Conservation (phyloP, 2,113 vertebrate species). For the Origma solitaria region DNA sequence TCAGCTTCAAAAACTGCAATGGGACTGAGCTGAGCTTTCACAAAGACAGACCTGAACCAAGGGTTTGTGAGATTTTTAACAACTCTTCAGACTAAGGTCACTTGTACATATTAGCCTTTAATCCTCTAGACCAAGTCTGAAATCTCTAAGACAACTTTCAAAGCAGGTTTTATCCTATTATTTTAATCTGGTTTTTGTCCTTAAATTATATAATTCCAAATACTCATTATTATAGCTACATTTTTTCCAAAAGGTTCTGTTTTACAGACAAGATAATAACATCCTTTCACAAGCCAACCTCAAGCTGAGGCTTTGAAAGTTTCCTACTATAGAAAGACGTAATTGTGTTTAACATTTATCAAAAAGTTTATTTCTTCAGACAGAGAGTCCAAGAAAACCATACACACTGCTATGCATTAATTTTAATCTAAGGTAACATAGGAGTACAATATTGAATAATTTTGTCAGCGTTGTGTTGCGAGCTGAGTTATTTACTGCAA, state of each 20-base stretch:
- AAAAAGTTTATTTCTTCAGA: background rate
- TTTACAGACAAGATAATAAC: background rate
- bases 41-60: background rate
- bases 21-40: background rate
- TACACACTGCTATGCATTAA: background rate
- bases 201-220: background rate
- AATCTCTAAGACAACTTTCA: background rate
- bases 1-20: background rate
- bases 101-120: background rate
- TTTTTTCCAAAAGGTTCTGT: background rate
- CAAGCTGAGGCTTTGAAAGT: background rate
- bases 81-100: background rate
- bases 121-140: background rate
- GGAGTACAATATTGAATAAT: background rate
- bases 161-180: background rate
- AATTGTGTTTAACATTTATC: background rate
- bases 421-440: background rate
- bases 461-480: background rate
- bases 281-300: background rate
- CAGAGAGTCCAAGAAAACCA: background rate
- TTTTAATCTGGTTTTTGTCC: background rate
- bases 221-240: background rate
- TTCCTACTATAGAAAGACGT: background rate
- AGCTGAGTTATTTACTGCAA: background rate
- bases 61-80: background rate